Percentiles rank a stretch among this genome's conserved stretches.
phyloP scores from a whole-genome alignment of 2,797 vertebrate genomes.

The Melanogrammus aeglefinus region DNA sequence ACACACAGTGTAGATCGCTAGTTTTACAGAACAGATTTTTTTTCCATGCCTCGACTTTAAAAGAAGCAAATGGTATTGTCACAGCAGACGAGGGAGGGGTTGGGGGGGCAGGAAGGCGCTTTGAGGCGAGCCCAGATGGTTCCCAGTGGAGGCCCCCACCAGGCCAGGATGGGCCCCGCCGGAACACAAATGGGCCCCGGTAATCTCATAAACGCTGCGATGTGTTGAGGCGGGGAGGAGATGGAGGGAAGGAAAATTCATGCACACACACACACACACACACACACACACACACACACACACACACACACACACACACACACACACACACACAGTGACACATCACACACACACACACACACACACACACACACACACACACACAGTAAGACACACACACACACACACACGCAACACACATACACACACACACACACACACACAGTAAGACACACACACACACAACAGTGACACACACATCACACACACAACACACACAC shows the following conservation, averaged over 20 bases:
- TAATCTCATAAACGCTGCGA: constrained; percentile 75
- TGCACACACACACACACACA: constrained; percentile 13
- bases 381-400: too few relatives aligned
- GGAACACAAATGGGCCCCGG: constrained; percentile 74
- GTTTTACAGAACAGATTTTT: not conserved
- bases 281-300: constrained; percentile 2
- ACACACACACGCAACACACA: too few relatives aligned
- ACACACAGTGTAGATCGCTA: not conserved
- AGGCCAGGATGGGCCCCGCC: constrained; percentile 75
- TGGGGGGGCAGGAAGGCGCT: constrained; percentile 58
- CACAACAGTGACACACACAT: constrained; percentile 2
- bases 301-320: constrained; percentile 15
- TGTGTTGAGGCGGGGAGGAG: constrained; percentile 61
- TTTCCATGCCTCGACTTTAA: not conserved
- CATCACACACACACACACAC: too few relatives aligned
- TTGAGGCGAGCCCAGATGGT: constrained; percentile 72
- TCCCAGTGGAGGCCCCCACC: constrained; percentile 70
- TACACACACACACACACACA: constrained; percentile 13
- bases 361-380: too few relatives aligned
- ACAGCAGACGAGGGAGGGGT: constrained; percentile 34
- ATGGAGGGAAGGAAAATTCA: constrained; percentile 35
- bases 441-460: not conserved
- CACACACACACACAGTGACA: too few relatives aligned
- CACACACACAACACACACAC: too few relatives aligned
- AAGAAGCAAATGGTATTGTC: constrained; percentile 50